phyloP scores from a whole-genome alignment of 2,888 invertebrate genomes.

The Cabera pusaria region DNA sequence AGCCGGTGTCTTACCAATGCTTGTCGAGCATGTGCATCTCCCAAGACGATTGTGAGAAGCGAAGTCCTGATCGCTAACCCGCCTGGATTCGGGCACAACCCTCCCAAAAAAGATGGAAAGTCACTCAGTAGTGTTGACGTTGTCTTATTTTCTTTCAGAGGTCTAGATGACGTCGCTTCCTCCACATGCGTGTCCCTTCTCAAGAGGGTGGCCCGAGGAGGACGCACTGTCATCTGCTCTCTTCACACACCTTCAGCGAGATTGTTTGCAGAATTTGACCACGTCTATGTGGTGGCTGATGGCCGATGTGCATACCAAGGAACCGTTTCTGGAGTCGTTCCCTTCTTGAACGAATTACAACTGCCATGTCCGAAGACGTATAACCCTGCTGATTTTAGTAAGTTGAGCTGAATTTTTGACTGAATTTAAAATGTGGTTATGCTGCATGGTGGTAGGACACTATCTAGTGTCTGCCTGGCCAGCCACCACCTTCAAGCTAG shows the following conservation, averaged over 20 bases:
- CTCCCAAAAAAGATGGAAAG: too few species aligned
- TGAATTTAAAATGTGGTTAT: too few species aligned
- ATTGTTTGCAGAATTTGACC: conserved; percentile 95
- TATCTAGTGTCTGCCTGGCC: too few species aligned
- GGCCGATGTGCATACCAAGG: conserved; percentile 97
- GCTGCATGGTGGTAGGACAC: too few species aligned
- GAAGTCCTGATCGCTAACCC: too few species aligned
- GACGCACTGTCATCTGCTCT: conserved; percentile 96
- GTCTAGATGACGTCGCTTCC: conserved; percentile 95
- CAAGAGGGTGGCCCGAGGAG: conserved; percentile 92
- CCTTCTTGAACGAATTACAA: conserved; percentile 90
- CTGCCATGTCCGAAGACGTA: conserved; percentile 95
- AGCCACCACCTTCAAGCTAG: too few species aligned
- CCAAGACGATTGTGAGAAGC: too few species aligned
- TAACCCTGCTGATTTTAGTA: conserved; percentile 98
- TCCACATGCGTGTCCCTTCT: conserved; percentile 93
- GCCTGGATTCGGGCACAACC: too few species aligned
- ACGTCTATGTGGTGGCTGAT: conserved; percentile 93
- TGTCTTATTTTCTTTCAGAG: conserved; percentile 78
- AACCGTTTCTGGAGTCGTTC: conserved; percentile 89
- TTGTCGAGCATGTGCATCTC: too few species aligned
- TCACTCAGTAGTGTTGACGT: too few species aligned
- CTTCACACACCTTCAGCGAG: conserved; percentile 98
- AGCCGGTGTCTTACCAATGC: too few species aligned
- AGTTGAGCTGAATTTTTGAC: too few species aligned